Evolutionary conservation across 2,888 invertebrate species (phyloP).

Genomic region (Thereva unica): DNA sequence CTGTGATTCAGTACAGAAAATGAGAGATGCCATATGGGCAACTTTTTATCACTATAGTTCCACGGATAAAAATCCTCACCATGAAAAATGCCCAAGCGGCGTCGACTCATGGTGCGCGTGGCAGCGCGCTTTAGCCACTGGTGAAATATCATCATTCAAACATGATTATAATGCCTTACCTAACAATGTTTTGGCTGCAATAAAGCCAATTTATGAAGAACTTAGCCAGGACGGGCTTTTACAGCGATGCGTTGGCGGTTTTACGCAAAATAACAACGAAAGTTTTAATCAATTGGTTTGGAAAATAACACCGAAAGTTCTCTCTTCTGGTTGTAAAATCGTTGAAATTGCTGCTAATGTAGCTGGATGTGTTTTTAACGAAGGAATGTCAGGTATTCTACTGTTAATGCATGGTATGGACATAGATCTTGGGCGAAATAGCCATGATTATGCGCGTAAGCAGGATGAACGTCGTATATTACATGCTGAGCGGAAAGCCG

Average conservation of each 20-base stretch:
- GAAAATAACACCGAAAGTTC: neutral
- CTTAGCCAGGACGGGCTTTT: conserved; percentile 39
- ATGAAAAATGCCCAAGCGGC: conserved; percentile 45
- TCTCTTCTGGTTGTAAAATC: neutral
- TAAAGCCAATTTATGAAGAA: conserved; percentile 8
- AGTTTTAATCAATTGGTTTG: neutral
- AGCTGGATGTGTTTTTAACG: neutral
- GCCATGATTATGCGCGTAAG: neutral
- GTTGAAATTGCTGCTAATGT: neutral
- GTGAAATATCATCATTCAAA: conserved; percentile 8
- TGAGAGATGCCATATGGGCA: conserved; percentile 47
- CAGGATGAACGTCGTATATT: neutral
- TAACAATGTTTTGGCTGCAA: neutral
- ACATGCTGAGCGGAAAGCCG: neutral
- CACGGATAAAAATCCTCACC: conserved; percentile 48
- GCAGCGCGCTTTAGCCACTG: neutral
- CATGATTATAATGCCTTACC: neutral
- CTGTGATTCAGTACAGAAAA: conserved; percentile 45
- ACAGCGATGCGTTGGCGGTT: conserved; percentile 15
- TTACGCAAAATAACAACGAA: conserved; percentile 3
- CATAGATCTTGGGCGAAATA: neutral
- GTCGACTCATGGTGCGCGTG: neutral
- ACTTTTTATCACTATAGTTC: conserved; percentile 47
- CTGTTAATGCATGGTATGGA: neutral
- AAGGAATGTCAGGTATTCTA: neutral